Conservation (phyloP, 2,888 invertebrate genomes). For the Epiperipatus broadwayi region DNA sequence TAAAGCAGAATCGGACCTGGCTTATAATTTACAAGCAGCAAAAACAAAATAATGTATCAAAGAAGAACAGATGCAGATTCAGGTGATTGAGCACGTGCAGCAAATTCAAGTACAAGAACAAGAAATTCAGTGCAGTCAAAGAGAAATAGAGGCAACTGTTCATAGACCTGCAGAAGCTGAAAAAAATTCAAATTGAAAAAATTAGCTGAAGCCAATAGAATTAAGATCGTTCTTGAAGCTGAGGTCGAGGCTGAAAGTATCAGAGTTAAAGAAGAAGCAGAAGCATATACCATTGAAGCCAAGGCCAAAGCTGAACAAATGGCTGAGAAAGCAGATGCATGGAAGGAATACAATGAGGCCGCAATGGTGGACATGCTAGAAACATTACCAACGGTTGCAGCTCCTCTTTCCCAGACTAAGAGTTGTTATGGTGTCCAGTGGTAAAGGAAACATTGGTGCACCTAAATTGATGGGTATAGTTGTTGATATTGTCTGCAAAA, state of each 20-base stretch:
- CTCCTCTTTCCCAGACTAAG: conserved; percentile 27
- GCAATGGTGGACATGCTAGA: no score
- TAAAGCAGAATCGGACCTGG: conserved; percentile 28
- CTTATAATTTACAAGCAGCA: conserved; percentile 26
- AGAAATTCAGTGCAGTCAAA: conserved; percentile 28
- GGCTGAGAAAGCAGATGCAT: conserved; percentile 32
- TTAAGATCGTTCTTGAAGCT: conserved; percentile 25
- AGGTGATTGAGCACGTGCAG: conserved; percentile 28
- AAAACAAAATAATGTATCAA: conserved; percentile 27
- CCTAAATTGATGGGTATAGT: conserved; percentile 29
- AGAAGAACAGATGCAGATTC: conserved; percentile 30
- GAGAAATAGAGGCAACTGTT: conserved; percentile 29
- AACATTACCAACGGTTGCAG: no score
- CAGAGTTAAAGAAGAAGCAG: conserved; percentile 25
- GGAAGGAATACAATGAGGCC: conserved; percentile 30
- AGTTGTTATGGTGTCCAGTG: conserved; percentile 29
- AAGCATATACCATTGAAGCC: conserved; percentile 30
- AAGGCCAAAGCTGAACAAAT: conserved; percentile 33
- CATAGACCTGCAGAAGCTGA: conserved; percentile 32
- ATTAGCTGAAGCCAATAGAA: conserved; percentile 26
- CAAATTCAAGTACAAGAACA: conserved; percentile 30
- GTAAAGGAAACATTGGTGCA: conserved; percentile 30
- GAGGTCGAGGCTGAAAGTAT: conserved; percentile 27
- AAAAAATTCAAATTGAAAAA: conserved; percentile 29
- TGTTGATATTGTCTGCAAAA: conserved; percentile 27